Base-by-base conservation (phyloP, 2,113 vertebrate species). In the Syrmaticus mikado region DNA sequence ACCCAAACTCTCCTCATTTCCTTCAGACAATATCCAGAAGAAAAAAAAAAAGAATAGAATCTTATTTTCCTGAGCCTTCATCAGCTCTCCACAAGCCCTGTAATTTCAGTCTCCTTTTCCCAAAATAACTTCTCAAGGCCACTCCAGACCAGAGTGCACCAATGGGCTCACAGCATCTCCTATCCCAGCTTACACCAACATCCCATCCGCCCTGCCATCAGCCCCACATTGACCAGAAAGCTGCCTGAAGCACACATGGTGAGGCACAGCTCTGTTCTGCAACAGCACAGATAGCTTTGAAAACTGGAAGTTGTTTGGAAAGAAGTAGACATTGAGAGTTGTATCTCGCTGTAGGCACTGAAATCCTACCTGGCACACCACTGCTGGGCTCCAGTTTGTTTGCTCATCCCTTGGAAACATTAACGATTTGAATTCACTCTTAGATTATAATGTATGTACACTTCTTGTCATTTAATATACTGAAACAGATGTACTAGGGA, bases 371-470 rank as follows among this genome's bases (percentile, higher is more conserved):
- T 30, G 72, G 57, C 89, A 45, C 43, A 4, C 8, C 16, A 38
- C 34, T 41, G 22, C 52, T 36, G 36, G 52, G 74, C 40, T 62
- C 13, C 1, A 12, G 4, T 22, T 70, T 55, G 45, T 75, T 30
- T 36, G 15, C 45, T 71, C 55, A 17, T 2, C 5, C 43, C 71
- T 68, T 18, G 34, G 50, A 48, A 82, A 58, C 64, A 19, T 5
- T 3, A 13, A 3, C 74, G 27, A 70, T 27, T 41, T 68, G 17
- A 72, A 78, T 11, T 45, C 38, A 1, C 46, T 76, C 72, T 14
- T 10, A 4, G 14, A 22, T 10, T 45, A 27, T 8, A 57, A 32
- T 0, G 0, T 8, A 25, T 28, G 50, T 11, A 15, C 27, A 15
- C 32, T 45, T 32, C 28, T 22, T 16, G 28, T 25, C 61, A 50